phyloP scores from a whole-genome alignment of 2,888 invertebrate species.

The Brenthis ino region DNA sequence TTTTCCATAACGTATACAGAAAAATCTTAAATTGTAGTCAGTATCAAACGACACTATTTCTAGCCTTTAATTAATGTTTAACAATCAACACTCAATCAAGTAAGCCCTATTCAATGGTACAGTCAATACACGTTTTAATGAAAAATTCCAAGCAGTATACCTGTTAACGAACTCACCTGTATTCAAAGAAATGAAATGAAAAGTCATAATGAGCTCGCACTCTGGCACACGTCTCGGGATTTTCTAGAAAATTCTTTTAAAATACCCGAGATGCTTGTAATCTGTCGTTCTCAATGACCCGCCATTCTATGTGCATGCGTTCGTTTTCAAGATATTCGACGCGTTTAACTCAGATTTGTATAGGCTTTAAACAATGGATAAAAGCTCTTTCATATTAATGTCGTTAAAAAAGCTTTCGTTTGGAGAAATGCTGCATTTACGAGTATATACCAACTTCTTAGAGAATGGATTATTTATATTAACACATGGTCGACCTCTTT shows the following conservation, averaged over 20 bases:
- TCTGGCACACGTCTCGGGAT: conserved; percentile 60
- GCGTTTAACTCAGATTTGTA: conserved; percentile 19
- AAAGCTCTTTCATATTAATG: conserved; percentile 26
- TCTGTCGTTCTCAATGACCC: conserved; percentile 37
- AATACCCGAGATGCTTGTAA: conserved; percentile 53
- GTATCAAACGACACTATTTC: conserved; percentile 5
- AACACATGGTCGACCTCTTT: too few species aligned
- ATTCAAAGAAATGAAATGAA: conserved; percentile 61
- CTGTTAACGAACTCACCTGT: conserved; percentile 59
- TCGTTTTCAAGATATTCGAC: conserved; percentile 29
- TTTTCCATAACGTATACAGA: neutral
- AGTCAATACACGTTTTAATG: conserved; percentile 65
- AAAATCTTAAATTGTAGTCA: neutral
- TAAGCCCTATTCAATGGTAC: conserved; percentile 45
- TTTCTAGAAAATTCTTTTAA: conserved; percentile 63
- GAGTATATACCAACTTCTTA: neutral
- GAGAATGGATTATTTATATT: neutral
- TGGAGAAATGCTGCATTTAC: neutral
- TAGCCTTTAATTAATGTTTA: conserved; percentile 28
- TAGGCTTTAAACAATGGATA: conserved; percentile 4
- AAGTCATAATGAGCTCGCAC: conserved; percentile 65
- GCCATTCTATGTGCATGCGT: conserved; percentile 28
- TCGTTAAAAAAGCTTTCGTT: conserved; percentile 16
- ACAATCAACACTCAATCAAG: conserved; percentile 35
- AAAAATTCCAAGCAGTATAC: conserved; percentile 71